Base-by-base conservation (phyloP, 35 echinoderm and acorn worm genomes). In the Holothuria glaberrima region DNA sequence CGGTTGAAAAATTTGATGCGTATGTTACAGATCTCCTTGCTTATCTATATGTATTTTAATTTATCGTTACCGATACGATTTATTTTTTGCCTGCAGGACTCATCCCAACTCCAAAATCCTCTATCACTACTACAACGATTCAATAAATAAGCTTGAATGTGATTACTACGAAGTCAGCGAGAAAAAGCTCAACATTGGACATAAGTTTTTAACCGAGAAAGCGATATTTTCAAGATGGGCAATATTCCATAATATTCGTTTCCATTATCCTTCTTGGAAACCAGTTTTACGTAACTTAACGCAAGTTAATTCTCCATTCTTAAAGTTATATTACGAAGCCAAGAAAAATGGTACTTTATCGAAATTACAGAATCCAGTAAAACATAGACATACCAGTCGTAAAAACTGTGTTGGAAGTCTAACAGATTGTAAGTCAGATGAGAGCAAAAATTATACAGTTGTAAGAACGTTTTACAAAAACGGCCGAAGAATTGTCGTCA, bases 161-260 rank as follows among this genome's bases (percentile, higher is more conserved):
- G 77, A 87, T 6, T 94, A 91, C 67, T 97, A 94, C 76, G 29
- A 72, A n/a, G 54, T 25, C 27, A 91, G 89, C 24, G 95, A 97
- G 86, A 86, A 31, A 33, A 91, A 94, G 26, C 77, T 88, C 34
- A 68, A 38, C 22, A 84, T 83, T 38, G 97, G 91, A 24, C 97
- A 99, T 59, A 90, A 90, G 63, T 99, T 99, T 87, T 59, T 99
- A 41, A 95, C 97, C 0, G 97, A 99, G 48, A 99, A 99, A 50
- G 93, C 93, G 1, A 85, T 99, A 48, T 94, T 99, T 91, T 94
- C 88, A 9, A 81, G 88, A 0, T 99, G 97, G 97, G 89, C 93
- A 28, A 45, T 86, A 5, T 56, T 72, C 22, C 92, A 93, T 63
- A 95, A 99, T 63, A 92, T 94, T 16, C 63, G 81, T 17, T 99